Conservation (phyloP, 2,888 invertebrate species). For the Perizoma flavofasciatum region DNA sequence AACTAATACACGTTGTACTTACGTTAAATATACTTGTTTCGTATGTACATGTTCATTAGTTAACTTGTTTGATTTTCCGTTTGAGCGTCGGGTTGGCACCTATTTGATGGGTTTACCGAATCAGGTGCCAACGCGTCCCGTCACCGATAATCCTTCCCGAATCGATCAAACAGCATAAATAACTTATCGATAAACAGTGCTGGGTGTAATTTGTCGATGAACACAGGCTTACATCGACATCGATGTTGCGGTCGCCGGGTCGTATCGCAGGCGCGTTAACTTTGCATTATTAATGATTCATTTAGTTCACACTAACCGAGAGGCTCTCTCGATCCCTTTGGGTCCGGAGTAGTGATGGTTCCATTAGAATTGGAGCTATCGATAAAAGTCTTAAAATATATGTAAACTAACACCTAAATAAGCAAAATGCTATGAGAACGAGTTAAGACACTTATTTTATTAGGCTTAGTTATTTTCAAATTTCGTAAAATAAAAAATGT, state of each 20-base stretch:
- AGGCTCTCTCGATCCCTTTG: constrained; percentile 74
- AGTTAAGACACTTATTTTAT: neutral
- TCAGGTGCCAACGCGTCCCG: constrained; percentile 26
- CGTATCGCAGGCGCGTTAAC: constrained; percentile 65
- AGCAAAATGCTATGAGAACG: neutral
- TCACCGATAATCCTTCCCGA: constrained; percentile 36
- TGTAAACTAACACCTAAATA: neutral
- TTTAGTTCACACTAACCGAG: constrained; percentile 83
- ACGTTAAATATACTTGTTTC: neutral
- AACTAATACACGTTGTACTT: no score
- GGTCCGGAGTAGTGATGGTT: constrained; percentile 61
- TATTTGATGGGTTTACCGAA: constrained; percentile 26
- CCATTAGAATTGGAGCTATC: constrained; percentile 10
- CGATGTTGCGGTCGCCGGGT: constrained; percentile 58
- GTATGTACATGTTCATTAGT: constrained; percentile 27
- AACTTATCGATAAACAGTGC: constrained; percentile 53
- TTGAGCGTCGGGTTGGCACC: constrained; percentile 20
- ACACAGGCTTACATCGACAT: constrained; percentile 58
- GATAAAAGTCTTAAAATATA: constrained; percentile 3
- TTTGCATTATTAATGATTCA: constrained; percentile 84
- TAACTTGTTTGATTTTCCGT: constrained; percentile 31
- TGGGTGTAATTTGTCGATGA: constrained; percentile 45
- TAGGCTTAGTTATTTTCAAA: neutral
- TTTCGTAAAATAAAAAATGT: no score
- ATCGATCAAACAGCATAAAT: constrained; percentile 50